Percentiles rank a stretch among this genome's conserved stretches.
Conservation (phyloP, 1,140 invertebrate genomes). For the Eupristina koningsbergeri region DNA sequence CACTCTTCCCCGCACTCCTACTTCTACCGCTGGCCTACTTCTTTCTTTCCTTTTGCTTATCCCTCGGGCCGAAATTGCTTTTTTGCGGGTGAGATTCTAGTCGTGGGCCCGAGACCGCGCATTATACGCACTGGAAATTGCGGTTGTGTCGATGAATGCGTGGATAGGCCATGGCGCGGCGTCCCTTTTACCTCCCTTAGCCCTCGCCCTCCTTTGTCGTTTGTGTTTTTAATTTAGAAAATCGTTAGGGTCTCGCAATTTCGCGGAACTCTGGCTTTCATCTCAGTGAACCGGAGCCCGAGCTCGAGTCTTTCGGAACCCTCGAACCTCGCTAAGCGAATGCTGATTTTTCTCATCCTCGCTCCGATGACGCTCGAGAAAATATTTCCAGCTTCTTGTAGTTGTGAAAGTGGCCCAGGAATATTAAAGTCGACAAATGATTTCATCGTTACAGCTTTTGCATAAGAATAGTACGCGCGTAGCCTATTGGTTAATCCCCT, state of each 20-base stretch:
- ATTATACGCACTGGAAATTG: constrained; percentile 14
- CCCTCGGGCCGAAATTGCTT: constrained; percentile 36
- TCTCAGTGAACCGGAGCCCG: neutral
- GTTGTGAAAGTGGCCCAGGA: no score
- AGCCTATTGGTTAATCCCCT: neutral
- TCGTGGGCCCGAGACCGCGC: neutral
- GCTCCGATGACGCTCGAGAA: neutral
- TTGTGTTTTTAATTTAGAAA: constrained; percentile 24
- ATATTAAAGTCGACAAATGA: neutral
- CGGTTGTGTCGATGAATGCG: constrained; percentile 13
- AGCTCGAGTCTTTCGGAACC: neutral
- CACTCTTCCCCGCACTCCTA: neutral
- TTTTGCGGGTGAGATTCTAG: constrained; percentile 49
- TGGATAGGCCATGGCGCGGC: neutral
- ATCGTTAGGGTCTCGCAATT: neutral
- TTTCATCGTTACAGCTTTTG: neutral
- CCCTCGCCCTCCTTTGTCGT: no score
- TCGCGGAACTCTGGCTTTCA: neutral
- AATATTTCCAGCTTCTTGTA: neutral
- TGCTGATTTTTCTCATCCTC: no score
- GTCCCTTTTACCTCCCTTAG: neutral
- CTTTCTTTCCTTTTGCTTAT: neutral
- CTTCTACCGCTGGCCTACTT: neutral
- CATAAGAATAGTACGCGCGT: neutral
- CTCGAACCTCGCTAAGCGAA: neutral